Percentiles rank a stretch among this genome's conserved stretches.
phyloP scores from a whole-genome alignment of 1,140 invertebrate genomes.

The Orchestia grillus region DNA sequence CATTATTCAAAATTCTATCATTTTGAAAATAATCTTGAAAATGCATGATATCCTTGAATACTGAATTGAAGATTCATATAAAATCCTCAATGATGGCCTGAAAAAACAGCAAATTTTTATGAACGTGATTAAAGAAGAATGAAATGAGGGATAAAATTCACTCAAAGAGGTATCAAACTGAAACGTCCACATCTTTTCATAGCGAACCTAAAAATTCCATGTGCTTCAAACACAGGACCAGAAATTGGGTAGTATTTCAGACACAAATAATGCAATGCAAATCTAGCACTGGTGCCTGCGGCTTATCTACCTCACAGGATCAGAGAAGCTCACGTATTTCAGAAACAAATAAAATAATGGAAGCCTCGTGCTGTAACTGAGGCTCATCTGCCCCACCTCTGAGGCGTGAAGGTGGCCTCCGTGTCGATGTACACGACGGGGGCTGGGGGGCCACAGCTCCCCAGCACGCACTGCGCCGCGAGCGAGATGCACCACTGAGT shows the following conservation, averaged over 20 bases:
- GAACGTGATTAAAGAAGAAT: background rate
- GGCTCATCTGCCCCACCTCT: background rate
- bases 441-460: background rate
- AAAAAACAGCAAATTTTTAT: background rate
- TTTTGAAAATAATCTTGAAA: too few species aligned
- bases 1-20: too few species aligned
- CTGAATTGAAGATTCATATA: too few species aligned
- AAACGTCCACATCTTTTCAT: background rate
- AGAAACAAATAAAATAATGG: background rate
- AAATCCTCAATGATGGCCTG: too few species aligned
- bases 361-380: background rate
- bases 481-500: constrained; percentile 20
- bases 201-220: background rate
- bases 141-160: background rate
- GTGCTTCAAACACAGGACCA: background rate
- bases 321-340: background rate
- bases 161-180: background rate
- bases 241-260: background rate
- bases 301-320: background rate
- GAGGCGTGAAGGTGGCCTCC: constrained; percentile 32
- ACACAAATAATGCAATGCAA: background rate
- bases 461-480: constrained; percentile 31
- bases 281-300: background rate
- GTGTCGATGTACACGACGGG: constrained; percentile 38
- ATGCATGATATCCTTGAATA: too few species aligned